Base-by-base conservation (phyloP, 2,113 vertebrate species). In the Apteryx mantelli region DNA sequence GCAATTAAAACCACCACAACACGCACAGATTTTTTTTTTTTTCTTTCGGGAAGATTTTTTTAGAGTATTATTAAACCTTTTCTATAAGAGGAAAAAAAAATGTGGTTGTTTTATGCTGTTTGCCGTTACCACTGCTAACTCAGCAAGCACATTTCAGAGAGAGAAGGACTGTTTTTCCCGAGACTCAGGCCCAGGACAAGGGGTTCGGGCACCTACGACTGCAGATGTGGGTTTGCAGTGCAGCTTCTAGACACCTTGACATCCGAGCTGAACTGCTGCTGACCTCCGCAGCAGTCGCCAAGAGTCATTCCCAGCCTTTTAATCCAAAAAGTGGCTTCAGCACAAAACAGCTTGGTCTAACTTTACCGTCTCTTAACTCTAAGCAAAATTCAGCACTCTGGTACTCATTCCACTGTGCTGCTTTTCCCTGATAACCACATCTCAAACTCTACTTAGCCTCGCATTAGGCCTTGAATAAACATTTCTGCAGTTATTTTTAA, bases 401-500 rank as follows among this genome's bases (percentile, higher is more conserved):
- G 13, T n/a, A 80, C 53, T 14, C 32, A 1, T 14, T 24, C 44
- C 53, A 44, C 48, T 11, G 20, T 2, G 15, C 50, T 34, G 77
- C 36, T 52, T 24, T 55, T 30, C 52, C 77, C n/a, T 0, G 17
- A 21, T 52, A 61, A 36, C 13, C 68, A 2, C 9, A 16, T 16
- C 86, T n/a, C 75, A 32, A 48, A n/a, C 15, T n/a, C 86, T 60
- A 7, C 64, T n/a, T 38, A 46, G 89, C 65, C 20, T n/a, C 53
- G 76, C 63, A 64, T 78, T 50, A n/a, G 73, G 26, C 74, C 64
- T 36, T 83, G 73, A 69, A 32, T 83, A 96, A 96, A 95, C 64
- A 92, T 36, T 64, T 53, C 66, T 28, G 71, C 60, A 60, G 94
- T 76, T 97, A 96, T 96, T 97, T 95, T 88, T 89, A 91, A 97